Conservation (phyloP, 2,113 vertebrate genomes). For the Panthera uncia region DNA sequence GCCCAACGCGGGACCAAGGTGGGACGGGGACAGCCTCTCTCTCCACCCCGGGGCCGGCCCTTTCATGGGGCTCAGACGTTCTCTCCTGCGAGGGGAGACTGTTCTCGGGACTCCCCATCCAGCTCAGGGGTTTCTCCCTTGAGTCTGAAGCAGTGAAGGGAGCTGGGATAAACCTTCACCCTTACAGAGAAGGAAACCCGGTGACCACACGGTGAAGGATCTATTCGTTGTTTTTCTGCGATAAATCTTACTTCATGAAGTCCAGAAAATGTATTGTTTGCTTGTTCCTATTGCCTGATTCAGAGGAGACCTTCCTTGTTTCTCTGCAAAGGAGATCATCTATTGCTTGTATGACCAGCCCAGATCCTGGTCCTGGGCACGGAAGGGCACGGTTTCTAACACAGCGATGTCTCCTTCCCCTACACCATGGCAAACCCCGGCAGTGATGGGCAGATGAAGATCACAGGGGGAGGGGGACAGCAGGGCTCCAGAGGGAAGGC, state of each 20-base stretch:
- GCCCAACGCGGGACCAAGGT: neutral
- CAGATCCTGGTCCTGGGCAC: neutral
- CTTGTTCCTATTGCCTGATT: neutral
- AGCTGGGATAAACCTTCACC: neutral
- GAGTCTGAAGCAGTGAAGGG: neutral
- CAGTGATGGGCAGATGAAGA: neutral
- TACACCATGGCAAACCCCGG: neutral
- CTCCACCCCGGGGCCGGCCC: accelerated
- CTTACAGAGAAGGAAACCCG: neutral
- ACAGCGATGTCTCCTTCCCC: neutral
- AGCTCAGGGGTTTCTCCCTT: neutral
- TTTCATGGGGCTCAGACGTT: neutral
- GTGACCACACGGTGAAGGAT: neutral
- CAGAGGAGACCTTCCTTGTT: neutral
- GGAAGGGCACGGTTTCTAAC: neutral
- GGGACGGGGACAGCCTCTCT: neutral
- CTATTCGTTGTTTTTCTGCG: neutral
- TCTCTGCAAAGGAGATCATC: neutral
- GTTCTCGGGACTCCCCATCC: neutral
- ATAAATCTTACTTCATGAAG: neutral
- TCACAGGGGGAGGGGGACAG: neutral
- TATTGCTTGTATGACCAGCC: neutral
- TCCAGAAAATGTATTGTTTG: neutral
- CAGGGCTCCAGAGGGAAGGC: neutral
- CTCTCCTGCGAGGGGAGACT: neutral